phyloP scores from a whole-genome alignment of 2,113 vertebrate species.

The Megalops atlanticus region DNA sequence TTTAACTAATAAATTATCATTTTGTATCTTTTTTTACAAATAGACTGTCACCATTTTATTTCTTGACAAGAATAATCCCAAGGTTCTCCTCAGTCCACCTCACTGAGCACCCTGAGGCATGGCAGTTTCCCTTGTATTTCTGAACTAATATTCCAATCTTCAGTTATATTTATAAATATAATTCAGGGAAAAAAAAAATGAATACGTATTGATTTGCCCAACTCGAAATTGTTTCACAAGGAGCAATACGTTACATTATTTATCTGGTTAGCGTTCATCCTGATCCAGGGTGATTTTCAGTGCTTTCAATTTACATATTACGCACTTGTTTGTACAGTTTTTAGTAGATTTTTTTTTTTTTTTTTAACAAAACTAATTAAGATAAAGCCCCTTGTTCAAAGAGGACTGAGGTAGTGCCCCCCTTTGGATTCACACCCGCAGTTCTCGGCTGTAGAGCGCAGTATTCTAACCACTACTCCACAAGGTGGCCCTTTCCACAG shows the following conservation, averaged over 20 bases:
- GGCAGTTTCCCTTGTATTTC: background rate
- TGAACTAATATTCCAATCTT: background rate
- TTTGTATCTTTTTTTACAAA: background rate
- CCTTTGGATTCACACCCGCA: background rate
- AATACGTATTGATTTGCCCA: background rate
- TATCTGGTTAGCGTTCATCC: background rate
- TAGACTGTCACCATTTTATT: too few species aligned
- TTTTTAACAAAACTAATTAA: too few species aligned
- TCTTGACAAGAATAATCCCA: background rate
- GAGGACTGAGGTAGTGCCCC: background rate
- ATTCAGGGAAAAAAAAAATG: constrained; percentile 2
- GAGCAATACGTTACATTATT: background rate
- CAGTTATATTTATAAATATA: constrained; percentile 3
- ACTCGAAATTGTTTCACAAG: background rate
- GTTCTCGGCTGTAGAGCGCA: background rate
- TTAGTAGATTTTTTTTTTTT: too few species aligned
- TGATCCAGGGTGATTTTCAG: background rate
- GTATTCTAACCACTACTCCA: background rate
- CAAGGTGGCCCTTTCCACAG: background rate
- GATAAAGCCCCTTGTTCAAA: background rate
- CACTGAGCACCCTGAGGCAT: background rate
- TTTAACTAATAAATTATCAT: background rate
- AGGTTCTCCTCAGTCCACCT: background rate
- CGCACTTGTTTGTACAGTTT: background rate
- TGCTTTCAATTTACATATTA: background rate